These are phyloP conservation scores for Caenorhabditis plicata DNA, from an alignment of 2,888 invertebrate genomes.

Conservation along the genomic window DNA sequence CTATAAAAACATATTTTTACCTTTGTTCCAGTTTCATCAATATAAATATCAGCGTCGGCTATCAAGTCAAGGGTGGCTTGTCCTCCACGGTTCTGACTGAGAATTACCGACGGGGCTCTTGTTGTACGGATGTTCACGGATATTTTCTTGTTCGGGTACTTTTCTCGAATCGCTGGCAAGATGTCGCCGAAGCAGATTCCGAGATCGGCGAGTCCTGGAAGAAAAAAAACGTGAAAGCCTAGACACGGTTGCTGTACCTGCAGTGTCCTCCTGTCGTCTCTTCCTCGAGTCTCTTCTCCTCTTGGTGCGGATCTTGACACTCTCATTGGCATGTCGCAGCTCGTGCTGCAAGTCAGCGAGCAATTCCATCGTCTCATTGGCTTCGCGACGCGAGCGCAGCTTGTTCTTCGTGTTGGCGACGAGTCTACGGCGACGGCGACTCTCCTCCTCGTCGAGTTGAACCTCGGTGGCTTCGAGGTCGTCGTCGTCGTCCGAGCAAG, in stretches of 20 bases:
- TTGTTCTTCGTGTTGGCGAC: conserved; percentile 20
- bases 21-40: conserved; percentile 51
- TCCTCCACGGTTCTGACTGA: conserved; percentile 48
- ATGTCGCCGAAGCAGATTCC: conserved; percentile 64
- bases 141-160: conserved; percentile 60
- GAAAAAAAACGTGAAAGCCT: background rate
- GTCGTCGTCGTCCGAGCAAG: conserved; percentile 60
- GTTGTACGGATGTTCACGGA: conserved; percentile 51
- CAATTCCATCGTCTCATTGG: too few relatives aligned
- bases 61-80: conserved; percentile 52
- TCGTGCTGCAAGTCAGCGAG: too few relatives aligned
- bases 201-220: conserved; percentile 50
- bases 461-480: conserved; percentile 45
- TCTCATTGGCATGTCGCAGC: too few relatives aligned
- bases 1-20: too few relatives aligned
- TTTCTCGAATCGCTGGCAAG: conserved; percentile 60
- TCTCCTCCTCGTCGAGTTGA: conserved; percentile 41
- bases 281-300: conserved; percentile 21
- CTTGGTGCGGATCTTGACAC: conserved; percentile 19
- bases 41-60: conserved; percentile 58
- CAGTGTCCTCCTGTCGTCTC: conserved; percentile 39
- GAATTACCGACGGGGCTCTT: conserved; percentile 53
- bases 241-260: conserved; percentile 4
- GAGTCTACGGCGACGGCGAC: conserved; percentile 16
- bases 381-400: conserved; percentile 17